Evolutionary conservation across 2,888 invertebrate genomes (phyloP).

Genomic region (Brenthis ino): DNA sequence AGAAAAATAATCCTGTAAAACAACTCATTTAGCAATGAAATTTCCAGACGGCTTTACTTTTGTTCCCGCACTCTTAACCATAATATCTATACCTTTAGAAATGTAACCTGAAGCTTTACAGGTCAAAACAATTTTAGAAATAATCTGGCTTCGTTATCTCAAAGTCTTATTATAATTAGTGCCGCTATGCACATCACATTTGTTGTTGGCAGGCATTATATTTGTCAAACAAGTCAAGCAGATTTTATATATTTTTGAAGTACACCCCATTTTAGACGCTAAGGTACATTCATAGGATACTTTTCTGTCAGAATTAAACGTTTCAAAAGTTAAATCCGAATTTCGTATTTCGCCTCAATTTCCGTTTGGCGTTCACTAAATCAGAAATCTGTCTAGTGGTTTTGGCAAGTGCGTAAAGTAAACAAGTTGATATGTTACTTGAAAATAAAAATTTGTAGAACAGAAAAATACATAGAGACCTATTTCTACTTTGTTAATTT

Average conservation of each 20-base stretch:
- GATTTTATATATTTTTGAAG: not conserved
- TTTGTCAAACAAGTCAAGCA: conserved; percentile 17
- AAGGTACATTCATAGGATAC: not conserved
- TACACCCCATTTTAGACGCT: conserved; percentile 9
- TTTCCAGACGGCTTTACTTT: conserved; percentile 11
- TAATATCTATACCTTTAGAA: conserved; percentile 6
- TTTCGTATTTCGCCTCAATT: conserved; percentile 12
- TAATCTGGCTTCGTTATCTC: not conserved
- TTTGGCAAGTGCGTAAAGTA: conserved; percentile 19
- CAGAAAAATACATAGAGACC: not conserved
- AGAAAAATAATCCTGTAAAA: not conserved
- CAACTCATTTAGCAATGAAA: conserved; percentile 2
- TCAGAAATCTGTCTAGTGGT: conserved; percentile 13
- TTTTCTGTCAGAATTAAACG: not conserved
- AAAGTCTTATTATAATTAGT: conserved; percentile 18
- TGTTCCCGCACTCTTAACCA: conserved; percentile 6
- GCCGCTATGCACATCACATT: conserved; percentile 24
- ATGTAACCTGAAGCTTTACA: conserved; percentile 12
- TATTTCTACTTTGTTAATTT: not conserved
- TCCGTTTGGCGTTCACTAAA: conserved; percentile 11
- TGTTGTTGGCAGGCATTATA: conserved; percentile 21
- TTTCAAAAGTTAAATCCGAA: conserved; percentile 7
- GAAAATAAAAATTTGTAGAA: not conserved
- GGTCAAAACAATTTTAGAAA: conserved; percentile 8
- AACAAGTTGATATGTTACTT: conserved; percentile 17